Percentiles rank a stretch among this genome's conserved stretches.
Conservation (phyloP, 1,140 invertebrate species). For the Cotesia typhae region DNA sequence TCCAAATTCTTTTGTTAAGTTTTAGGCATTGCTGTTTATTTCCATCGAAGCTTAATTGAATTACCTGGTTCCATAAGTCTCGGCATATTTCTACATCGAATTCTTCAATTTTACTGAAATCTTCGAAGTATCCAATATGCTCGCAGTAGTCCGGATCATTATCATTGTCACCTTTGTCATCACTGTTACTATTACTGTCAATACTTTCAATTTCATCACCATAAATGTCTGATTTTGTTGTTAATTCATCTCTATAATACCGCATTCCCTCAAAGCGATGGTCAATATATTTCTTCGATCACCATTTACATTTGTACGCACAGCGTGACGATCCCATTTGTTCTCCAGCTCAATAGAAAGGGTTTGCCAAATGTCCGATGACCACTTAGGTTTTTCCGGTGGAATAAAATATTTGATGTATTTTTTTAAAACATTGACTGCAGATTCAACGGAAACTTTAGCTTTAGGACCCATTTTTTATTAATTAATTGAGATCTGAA, state of each 20-base stretch:
- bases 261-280: background rate
- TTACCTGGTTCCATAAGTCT: background rate
- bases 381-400: background rate
- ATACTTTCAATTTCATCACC: background rate
- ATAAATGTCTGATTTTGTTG: background rate
- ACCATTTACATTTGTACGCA: background rate
- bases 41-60: background rate
- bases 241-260: background rate
- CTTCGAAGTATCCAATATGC: background rate
- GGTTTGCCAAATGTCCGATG: background rate
- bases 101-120: background rate
- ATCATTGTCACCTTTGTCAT: background rate
- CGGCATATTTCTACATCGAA: too few relatives aligned
- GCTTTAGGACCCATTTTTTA: background rate
- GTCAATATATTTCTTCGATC: conserved; percentile 2
- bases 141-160: conserved; percentile 2
- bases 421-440: conserved; percentile 12
- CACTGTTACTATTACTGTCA: background rate
- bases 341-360: background rate
- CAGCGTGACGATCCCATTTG: background rate
- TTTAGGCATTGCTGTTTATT: background rate
- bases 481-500: background rate
- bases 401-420: conserved; percentile 3
- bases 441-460: background rate
- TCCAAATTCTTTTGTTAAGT: background rate